Conservation (phyloP, 37 sponge, comb jelly and placozoan species). For the Spongia lamella region DNA sequence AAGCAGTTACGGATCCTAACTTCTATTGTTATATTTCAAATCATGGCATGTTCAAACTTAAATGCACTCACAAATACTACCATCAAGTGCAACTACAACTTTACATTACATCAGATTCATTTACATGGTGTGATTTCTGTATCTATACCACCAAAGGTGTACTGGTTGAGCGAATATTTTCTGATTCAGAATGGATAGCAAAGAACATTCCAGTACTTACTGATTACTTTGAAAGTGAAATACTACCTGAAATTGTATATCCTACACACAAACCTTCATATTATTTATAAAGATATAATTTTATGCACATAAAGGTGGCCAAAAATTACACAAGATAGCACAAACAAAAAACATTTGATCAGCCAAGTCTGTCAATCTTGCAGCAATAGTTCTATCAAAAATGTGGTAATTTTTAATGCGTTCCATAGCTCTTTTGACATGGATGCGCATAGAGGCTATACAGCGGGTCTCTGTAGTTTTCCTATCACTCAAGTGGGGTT, state of each 20-base stretch:
- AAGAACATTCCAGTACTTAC: conserved; percentile 20
- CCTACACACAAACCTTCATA: conserved; percentile 19
- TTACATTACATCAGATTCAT: conserved; percentile 15
- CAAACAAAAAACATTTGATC: conserved; percentile 51
- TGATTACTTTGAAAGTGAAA: conserved; percentile 19
- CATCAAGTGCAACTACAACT: conserved; percentile 55
- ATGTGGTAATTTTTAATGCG: too few relatives aligned
- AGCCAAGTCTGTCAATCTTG: conserved; percentile 21
- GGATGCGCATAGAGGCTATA: conserved; percentile 61
- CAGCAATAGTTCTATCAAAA: conserved; percentile 48
- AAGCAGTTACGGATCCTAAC: conserved; percentile 26
- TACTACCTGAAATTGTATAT: conserved; percentile 33
- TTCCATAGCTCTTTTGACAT: conserved; percentile 39
- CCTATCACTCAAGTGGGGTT: conserved; percentile 20
- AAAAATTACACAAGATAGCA: too few relatives aligned
- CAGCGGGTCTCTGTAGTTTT: conserved; percentile 41
- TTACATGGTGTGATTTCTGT: too few relatives aligned
- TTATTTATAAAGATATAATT: too few relatives aligned
- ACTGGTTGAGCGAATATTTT: conserved; percentile 36
- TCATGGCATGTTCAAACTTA: conserved; percentile 9
- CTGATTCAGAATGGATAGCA: conserved; percentile 19
- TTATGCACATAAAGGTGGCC: too few relatives aligned
- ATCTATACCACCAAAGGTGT: conserved; percentile 27
- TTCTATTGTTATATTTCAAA: conserved; percentile 30
- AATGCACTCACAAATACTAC: conserved; percentile 43